Conservation (phyloP, 2,888 invertebrate genomes). For the Lydus trimaculatus region DNA sequence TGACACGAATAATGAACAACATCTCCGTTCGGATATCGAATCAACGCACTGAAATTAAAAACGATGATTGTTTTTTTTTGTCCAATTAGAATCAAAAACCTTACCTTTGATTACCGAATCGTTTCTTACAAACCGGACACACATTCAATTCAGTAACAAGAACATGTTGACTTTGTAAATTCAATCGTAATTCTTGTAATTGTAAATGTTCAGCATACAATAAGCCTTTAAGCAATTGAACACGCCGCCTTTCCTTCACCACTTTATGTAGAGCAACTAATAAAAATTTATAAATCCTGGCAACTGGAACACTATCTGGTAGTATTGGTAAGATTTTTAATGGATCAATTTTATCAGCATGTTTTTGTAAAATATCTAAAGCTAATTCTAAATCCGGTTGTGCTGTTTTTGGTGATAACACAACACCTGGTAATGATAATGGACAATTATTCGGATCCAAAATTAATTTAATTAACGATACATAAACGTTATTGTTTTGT, state of each 20-base stretch:
- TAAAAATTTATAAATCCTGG: slow-evolving; percentile 68
- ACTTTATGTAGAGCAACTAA: slow-evolving; percentile 71
- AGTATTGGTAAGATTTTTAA: slow-evolving; percentile 79
- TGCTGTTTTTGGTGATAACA: slow-evolving; percentile 67
- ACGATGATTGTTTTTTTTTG: background rate
- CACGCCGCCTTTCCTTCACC: slow-evolving; percentile 75
- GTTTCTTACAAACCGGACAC: slow-evolving; percentile 92
- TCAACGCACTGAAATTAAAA: slow-evolving; percentile 79
- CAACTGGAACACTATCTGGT: slow-evolving; percentile 81
- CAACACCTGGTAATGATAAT: slow-evolving; percentile 50
- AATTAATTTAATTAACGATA: slow-evolving; percentile 56
- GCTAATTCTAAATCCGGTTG: slow-evolving; percentile 82
- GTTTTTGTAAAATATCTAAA: slow-evolving; percentile 79
- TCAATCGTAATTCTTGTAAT: slow-evolving; percentile 81
- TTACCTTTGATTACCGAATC: slow-evolving; percentile 90
- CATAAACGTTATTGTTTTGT: slow-evolving; percentile 51
- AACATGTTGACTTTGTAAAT: slow-evolving; percentile 83
- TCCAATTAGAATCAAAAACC: background rate
- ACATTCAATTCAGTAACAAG: slow-evolving; percentile 86
- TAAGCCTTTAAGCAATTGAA: slow-evolving; percentile 83
- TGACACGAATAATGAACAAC: slow-evolving; percentile 94
- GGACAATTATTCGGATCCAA: slow-evolving; percentile 53
- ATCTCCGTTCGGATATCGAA: slow-evolving; percentile 89
- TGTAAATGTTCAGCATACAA: slow-evolving; percentile 86
- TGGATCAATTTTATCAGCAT: slow-evolving; percentile 86